phyloP scores from a whole-genome alignment of 1,140 invertebrate genomes.

The Drosophila murphyi region DNA sequence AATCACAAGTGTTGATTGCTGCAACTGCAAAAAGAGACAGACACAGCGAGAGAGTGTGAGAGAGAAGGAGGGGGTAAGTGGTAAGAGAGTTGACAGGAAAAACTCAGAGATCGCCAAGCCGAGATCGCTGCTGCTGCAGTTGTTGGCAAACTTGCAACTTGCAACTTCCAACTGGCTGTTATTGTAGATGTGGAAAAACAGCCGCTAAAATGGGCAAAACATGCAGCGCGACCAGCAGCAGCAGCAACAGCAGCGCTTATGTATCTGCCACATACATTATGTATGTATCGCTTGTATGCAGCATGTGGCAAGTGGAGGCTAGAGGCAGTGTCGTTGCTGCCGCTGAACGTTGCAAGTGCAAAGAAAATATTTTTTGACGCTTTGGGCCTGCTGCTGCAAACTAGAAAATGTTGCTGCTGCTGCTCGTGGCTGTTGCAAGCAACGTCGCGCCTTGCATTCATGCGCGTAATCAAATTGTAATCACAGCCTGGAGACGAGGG shows the following conservation, averaged over 20 bases:
- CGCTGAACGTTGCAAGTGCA: conserved; percentile 63
- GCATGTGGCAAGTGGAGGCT: conserved; percentile 45
- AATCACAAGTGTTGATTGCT: conserved; percentile 81
- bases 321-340: conserved; percentile 18
- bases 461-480: conserved; percentile 83
- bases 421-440: conserved; percentile 46
- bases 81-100: conserved; percentile 70
- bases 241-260: conserved; percentile 60
- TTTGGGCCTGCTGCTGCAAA: conserved; percentile 67
- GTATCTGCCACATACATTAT: conserved; percentile 79
- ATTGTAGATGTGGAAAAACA: conserved; percentile 61
- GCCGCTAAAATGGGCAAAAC: conserved; percentile 80
- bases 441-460: conserved; percentile 74
- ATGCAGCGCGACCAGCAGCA: conserved; percentile 68
- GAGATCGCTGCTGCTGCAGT: conserved; percentile 34
- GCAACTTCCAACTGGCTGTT: conserved; percentile 37
- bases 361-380: conserved; percentile 82
- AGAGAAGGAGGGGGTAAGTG: neutral
- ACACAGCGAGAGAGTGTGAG: neutral
- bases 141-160: conserved; percentile 48
- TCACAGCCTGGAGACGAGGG: conserved; percentile 73
- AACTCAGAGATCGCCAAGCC: conserved; percentile 60
- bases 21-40: neutral
- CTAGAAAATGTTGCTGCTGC: conserved; percentile 70
- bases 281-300: conserved; percentile 50